Percentiles rank a stretch among this genome's conserved stretches.
These are phyloP conservation scores for Cyrtodaria siliqua DNA, from an alignment of 2,888 invertebrate genomes.

Conservation along the genomic window DNA sequence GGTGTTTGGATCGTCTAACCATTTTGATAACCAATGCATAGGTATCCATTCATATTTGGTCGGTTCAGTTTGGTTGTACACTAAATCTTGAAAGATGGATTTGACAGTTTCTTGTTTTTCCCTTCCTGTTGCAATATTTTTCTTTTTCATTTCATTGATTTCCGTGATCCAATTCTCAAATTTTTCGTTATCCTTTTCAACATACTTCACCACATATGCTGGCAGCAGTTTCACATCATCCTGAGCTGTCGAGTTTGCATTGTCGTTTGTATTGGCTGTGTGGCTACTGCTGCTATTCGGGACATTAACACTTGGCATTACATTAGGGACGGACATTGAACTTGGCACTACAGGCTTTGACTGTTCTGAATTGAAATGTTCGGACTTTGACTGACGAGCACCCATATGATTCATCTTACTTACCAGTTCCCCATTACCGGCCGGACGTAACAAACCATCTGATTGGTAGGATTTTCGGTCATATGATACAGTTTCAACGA, in stretches of 20 bases:
- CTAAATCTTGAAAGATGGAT: conserved; percentile 69
- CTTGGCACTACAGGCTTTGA: neutral
- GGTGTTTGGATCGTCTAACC: conserved; percentile 85
- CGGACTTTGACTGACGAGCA: neutral
- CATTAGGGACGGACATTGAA: neutral
- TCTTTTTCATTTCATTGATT: conserved; percentile 69
- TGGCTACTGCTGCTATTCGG: too few relatives aligned
- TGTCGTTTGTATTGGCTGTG: neutral
- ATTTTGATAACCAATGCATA: conserved; percentile 87
- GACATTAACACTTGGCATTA: neutral
- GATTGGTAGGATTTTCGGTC: too few relatives aligned
- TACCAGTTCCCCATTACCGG: too few relatives aligned
- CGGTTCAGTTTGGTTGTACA: conserved; percentile 17
- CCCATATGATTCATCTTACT: too few relatives aligned
- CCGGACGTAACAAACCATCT: too few relatives aligned
- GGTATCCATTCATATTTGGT: conserved; percentile 87
- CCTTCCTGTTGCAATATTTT: conserved; percentile 76
- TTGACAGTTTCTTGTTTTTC: conserved; percentile 78
- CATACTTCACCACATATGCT: conserved; percentile 67
- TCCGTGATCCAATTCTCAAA: conserved; percentile 86
- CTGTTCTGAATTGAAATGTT: neutral
- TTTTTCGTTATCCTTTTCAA: conserved; percentile 84
- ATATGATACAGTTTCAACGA: too few relatives aligned
- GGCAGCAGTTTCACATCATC: conserved; percentile 27
- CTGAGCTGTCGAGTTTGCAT: neutral